Base-by-base conservation (phyloP, 1,140 invertebrate genomes). In the Ctenoplectra terminalis region DNA sequence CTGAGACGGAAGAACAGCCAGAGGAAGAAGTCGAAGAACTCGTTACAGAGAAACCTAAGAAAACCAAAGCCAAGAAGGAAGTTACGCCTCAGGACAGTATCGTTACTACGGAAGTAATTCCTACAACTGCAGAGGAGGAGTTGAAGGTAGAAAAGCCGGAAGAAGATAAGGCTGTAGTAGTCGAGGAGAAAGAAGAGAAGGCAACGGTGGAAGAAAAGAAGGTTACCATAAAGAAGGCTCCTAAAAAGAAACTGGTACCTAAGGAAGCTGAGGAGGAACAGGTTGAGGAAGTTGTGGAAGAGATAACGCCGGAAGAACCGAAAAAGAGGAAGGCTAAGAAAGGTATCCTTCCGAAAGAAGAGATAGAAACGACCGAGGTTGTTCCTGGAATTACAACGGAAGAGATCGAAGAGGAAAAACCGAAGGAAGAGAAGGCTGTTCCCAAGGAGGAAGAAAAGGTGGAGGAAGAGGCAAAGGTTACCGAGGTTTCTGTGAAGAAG, bases 201-300 rank as follows among this genome's bases (percentile, higher is more conserved):
- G 50, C 72, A 34, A 64, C 34, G 40, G 50, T 80, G 7, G 77
- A 88, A 83, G 84, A 86, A 1, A 79, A 72, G 43, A 76, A 82
- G 6, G 26, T 79, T 4, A 85, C 43, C 2, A 54, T 87, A 34
- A 83, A 85, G 46, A 83, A 84, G 17, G 60, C 78, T 15, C 58
- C 69, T 0, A 72, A 61, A 29, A 77, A 76, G 50, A 67, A 56
- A 66, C 23, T 74, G 2, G 34, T 37, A 73, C 83, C 71, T 46
- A 90, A 77, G 70, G 86, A 73, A 52, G 80, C 87, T 56, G 84
- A 90, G 46, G 85, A 88, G 64, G 83, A 90, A 40, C 56, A 83
- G 34, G 70, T 67, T 20, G 84, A 76, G 23, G 75, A 87, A 69
- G 67, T 82, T 15, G 64, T 86, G 1, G 87, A 91, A 77, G 87